These are phyloP conservation scores for Saccostrea glomerata DNA, from an alignment of 1,140 invertebrate species.

Conservation along the genomic window DNA sequence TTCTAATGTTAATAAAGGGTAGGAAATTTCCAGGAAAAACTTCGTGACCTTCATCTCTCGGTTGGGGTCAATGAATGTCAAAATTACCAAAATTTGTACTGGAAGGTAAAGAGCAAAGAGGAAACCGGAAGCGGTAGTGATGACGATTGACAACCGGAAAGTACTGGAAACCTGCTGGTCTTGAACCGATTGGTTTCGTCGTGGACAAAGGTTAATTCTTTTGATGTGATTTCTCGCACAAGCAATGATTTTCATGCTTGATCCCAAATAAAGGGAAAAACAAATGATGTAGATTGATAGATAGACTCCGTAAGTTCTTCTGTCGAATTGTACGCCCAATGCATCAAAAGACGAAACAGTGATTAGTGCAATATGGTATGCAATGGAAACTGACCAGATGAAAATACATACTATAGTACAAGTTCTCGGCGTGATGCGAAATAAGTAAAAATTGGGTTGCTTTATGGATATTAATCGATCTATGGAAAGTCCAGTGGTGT, in stretches of 20 bases:
- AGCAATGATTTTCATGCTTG: neutral
- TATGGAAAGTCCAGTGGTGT: neutral
- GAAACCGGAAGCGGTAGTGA: neutral
- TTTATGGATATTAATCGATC: neutral
- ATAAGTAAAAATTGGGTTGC: neutral
- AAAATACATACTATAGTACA: neutral
- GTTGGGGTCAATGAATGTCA: neutral
- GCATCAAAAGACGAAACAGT: neutral
- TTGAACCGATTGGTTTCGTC: neutral
- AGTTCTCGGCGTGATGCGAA: neutral
- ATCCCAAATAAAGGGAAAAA: neutral
- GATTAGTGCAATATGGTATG: neutral
- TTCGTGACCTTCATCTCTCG: neutral
- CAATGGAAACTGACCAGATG: neutral
- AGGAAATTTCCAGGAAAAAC: neutral
- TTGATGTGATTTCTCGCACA: neutral
- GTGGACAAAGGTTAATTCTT: neutral
- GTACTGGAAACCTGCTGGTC: neutral
- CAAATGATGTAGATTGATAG: neutral
- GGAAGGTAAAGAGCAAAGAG: neutral
- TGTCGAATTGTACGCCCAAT: constrained; percentile 6
- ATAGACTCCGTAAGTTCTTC: neutral
- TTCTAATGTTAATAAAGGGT: no score
- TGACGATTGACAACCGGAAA: neutral
- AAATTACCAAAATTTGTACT: no score